Evolutionary conservation across 2,797 vertebrate species (phyloP).

Genomic region (Chaetophractus vellerosus): DNA sequence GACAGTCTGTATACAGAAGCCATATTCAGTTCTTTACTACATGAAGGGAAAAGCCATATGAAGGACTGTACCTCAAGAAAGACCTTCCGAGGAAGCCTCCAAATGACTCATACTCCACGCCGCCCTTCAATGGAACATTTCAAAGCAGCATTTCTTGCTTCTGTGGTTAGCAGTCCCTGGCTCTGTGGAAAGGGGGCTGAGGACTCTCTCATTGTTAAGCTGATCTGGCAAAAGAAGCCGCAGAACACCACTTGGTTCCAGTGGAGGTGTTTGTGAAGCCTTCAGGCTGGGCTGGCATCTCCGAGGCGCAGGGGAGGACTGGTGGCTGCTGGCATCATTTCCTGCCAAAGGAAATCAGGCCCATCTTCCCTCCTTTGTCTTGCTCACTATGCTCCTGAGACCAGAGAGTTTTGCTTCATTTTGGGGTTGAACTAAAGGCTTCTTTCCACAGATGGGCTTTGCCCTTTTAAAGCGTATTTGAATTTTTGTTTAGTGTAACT

Average conservation of each 20-base stretch:
- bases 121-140: background rate
- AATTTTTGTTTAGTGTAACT: slow-evolving; percentile 7
- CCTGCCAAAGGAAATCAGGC: too few relatives aligned
- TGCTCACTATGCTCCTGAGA: background rate
- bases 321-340: accelerated
- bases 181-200: background rate
- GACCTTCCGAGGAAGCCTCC: background rate
- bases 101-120: background rate
- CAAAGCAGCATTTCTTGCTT: background rate
- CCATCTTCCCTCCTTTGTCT: background rate
- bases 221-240: too few relatives aligned
- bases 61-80: background rate
- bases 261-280: background rate
- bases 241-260: background rate
- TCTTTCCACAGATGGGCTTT: background rate
- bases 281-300: background rate
- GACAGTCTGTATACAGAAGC: background rate
- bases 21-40: background rate
- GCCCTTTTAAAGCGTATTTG: background rate
- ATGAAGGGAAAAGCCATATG: background rate
- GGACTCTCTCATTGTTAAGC: too few relatives aligned
- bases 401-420: background rate
- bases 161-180: background rate
- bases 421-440: background rate
- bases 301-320: background rate